These are phyloP conservation scores for Erannis defoliaria DNA, from an alignment of 2,888 invertebrate genomes.

Conservation along the genomic window DNA sequence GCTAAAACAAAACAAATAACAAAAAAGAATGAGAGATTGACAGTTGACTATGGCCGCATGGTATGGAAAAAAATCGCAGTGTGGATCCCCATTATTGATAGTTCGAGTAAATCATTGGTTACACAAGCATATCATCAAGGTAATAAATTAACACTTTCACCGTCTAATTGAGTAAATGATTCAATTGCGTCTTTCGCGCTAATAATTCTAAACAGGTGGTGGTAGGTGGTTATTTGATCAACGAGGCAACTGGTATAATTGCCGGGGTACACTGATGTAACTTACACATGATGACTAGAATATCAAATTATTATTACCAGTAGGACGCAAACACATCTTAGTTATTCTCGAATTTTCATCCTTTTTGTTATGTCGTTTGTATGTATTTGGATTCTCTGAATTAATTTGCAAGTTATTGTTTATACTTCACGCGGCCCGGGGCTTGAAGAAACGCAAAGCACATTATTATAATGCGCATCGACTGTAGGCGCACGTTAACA, in stretches of 20 bases:
- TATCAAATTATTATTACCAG: background rate
- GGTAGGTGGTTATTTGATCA: constrained; percentile 15
- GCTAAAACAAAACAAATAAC: no score
- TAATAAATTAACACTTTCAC: constrained; percentile 27
- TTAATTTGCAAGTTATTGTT: background rate
- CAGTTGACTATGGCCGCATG: no score
- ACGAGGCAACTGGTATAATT: constrained; percentile 6
- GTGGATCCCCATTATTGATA: no score
- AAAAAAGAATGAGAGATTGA: no score
- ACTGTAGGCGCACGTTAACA: constrained; percentile 47
- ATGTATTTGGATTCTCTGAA: background rate
- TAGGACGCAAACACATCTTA: background rate
- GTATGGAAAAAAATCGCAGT: no score
- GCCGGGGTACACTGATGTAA: background rate
- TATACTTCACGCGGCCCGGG: constrained; percentile 14
- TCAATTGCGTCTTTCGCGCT: constrained; percentile 20
- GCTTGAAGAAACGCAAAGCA: constrained; percentile 50
- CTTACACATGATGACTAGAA: background rate
- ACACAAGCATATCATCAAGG: constrained; percentile 14
- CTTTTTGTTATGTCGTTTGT: constrained; percentile 1
- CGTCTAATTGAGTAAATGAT: constrained; percentile 20
- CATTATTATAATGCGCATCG: constrained; percentile 43
- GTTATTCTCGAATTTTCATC: background rate
- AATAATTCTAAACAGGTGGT: constrained; percentile 17
- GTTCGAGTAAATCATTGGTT: constrained; percentile 1